These are phyloP conservation scores for Calameuta idolon DNA, from an alignment of 2,888 invertebrate genomes.

Conservation along the genomic window DNA sequence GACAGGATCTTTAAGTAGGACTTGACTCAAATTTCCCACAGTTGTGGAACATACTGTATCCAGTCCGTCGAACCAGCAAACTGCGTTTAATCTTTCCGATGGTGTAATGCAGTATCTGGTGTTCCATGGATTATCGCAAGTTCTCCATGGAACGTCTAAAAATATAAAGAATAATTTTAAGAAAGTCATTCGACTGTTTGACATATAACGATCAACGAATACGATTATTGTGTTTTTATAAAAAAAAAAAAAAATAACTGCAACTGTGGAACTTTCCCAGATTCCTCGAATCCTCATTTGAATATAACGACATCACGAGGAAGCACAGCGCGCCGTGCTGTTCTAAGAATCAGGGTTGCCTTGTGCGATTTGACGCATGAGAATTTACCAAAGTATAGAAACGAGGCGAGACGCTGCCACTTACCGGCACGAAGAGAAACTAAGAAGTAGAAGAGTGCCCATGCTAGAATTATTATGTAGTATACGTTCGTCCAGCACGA, in stretches of 20 bases:
- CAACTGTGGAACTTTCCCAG: background rate
- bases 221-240: background rate
- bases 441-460: conserved; percentile 98
- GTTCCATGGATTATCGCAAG: conserved; percentile 96
- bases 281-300: background rate
- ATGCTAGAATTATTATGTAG: conserved; percentile 97
- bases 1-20: conserved; percentile 87
- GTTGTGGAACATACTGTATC: conserved; percentile 72
- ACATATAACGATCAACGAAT: background rate
- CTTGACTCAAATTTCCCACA: conserved; percentile 76
- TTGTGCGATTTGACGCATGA: background rate
- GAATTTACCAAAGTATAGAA: background rate
- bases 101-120: conserved; percentile 90
- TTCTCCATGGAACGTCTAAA: conserved; percentile 91
- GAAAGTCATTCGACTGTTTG: background rate
- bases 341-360: background rate
- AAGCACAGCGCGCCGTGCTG: background rate
- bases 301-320: background rate
- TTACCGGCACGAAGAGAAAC: conserved; percentile 87
- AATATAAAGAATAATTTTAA: conserved; percentile 1
- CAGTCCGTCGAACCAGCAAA: conserved; percentile 76
- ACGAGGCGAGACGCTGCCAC: conserved; percentile 22
- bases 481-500: conserved; percentile 99
- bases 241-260: background rate
- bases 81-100: conserved; percentile 79